phyloP scores from a whole-genome alignment of 53 echinoderm and acorn worm species.

The Arbacia lixula region DNA sequence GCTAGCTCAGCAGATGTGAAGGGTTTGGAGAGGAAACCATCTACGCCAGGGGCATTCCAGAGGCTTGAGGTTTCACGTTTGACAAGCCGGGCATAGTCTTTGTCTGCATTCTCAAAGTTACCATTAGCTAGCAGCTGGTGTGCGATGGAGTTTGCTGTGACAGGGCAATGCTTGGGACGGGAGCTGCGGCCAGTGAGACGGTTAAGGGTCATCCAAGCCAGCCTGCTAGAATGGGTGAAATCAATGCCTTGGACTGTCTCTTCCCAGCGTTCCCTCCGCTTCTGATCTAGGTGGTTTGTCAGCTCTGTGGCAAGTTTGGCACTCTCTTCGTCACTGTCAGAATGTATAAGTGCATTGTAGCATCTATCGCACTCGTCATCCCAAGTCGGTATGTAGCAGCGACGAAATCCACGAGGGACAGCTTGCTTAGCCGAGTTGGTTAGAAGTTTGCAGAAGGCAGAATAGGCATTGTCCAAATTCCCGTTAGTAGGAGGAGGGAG shows the following conservation, averaged over 20 bases:
- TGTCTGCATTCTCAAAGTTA: constrained; percentile 41
- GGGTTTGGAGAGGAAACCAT: constrained; percentile 47
- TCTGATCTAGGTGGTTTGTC: constrained; percentile 56
- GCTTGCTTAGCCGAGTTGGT: constrained; percentile 41
- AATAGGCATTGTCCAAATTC: constrained; percentile 55
- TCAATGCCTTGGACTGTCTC: constrained; percentile 58
- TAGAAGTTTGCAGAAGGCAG: constrained; percentile 52
- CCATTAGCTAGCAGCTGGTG: constrained; percentile 53
- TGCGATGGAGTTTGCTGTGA: constrained; percentile 58
- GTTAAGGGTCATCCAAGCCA: constrained; percentile 30
- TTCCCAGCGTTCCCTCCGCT: constrained; percentile 52
- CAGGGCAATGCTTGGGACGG: constrained; percentile 37
- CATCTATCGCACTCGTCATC: constrained; percentile 47
- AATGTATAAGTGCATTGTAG: constrained; percentile 40
- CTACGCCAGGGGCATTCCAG: constrained; percentile 51
- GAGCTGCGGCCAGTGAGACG: constrained; percentile 49
- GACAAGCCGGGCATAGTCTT: constrained; percentile 40
- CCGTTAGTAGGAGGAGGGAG: constrained; percentile 33
- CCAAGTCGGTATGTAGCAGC: constrained; percentile 51
- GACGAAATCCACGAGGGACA: constrained; percentile 48
- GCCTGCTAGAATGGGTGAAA: constrained; percentile 61
- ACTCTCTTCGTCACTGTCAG: constrained; percentile 47
- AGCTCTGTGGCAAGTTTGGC: constrained; percentile 31
- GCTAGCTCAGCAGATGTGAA: constrained; percentile 40
- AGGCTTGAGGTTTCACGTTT: constrained; percentile 5